phyloP scores from a whole-genome alignment of 2,113 vertebrate genomes.

The Pedionomus torquatus region DNA sequence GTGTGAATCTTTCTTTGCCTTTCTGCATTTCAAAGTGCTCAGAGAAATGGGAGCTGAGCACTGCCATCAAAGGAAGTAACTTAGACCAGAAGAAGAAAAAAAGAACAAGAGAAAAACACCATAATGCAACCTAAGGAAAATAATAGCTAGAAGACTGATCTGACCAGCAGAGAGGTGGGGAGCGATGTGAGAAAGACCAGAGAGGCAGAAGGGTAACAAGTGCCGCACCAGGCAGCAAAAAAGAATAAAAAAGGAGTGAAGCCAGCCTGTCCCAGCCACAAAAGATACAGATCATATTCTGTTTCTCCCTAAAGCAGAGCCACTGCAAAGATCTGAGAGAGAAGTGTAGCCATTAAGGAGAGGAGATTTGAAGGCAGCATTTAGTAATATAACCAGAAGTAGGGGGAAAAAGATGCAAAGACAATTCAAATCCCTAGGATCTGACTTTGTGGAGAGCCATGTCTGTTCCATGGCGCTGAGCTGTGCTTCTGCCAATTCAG shows the following conservation, averaged over 20 bases:
- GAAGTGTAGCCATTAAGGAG: neutral
- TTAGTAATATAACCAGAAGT: neutral
- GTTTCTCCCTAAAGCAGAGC: neutral
- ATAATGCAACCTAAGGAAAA: neutral
- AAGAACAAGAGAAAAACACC: neutral
- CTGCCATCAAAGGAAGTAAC: neutral
- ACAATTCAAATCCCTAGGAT: neutral
- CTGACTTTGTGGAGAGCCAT: fast-evolving
- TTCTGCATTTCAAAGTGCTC: neutral
- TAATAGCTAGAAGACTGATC: neutral
- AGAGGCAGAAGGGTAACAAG: neutral
- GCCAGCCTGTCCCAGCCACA: neutral
- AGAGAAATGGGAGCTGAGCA: neutral
- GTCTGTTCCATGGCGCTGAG: fast-evolving
- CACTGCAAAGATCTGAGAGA: neutral
- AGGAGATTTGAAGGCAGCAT: neutral
- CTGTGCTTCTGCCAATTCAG: neutral
- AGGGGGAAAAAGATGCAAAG: neutral
- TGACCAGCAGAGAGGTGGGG: neutral
- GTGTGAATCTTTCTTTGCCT: neutral
- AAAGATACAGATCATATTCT: neutral
- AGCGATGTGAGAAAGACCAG: neutral
- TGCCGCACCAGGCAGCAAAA: neutral
- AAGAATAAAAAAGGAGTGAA: neutral
- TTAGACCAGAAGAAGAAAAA: neutral